Percentiles rank a stretch among this genome's conserved stretches.
phyloP scores from a whole-genome alignment of 2,888 invertebrate genomes.

The Eupithecia pulchellata region DNA sequence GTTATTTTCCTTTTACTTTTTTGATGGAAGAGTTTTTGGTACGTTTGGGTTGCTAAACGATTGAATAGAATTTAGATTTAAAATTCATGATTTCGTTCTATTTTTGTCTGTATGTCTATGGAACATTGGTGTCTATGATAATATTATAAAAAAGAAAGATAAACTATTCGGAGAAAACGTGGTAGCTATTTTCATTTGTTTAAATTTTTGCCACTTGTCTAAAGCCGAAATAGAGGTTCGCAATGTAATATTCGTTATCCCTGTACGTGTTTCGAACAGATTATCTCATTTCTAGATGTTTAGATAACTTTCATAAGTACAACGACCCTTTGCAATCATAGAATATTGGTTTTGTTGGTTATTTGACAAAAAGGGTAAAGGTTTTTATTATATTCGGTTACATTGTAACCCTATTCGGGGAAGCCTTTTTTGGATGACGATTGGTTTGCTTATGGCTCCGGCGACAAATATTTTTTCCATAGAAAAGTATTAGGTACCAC shows the following conservation, averaged over 20 bases:
- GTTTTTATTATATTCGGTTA: constrained; percentile 40
- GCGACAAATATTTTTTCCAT: no score
- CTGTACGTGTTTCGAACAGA: constrained; percentile 68
- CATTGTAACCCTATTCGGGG: constrained; percentile 13
- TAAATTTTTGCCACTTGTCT: constrained; percentile 16
- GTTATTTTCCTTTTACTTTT: not conserved
- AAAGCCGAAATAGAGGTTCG: constrained; percentile 52
- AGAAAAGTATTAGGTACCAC: no score
- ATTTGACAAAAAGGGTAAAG: constrained; percentile 44
- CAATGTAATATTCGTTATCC: constrained; percentile 71
- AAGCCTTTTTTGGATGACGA: constrained; percentile 7
- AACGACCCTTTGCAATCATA: constrained; percentile 42
- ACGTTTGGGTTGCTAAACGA: not conserved
- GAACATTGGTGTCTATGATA: no score
- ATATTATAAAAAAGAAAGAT: no score
- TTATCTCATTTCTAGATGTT: constrained; percentile 58
- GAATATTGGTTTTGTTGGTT: constrained; percentile 45
- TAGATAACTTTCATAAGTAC: constrained; percentile 49
- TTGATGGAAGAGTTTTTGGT: not conserved
- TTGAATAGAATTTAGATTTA: no score
- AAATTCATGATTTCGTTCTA: no score
- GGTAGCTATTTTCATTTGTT: not conserved
- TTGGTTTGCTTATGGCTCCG: not conserved
- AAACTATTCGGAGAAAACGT: not conserved
- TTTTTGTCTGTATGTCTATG: no score